Evolutionary conservation across 2,113 vertebrate species (phyloP).

Genomic region (Lichenostomus cassidix): DNA sequence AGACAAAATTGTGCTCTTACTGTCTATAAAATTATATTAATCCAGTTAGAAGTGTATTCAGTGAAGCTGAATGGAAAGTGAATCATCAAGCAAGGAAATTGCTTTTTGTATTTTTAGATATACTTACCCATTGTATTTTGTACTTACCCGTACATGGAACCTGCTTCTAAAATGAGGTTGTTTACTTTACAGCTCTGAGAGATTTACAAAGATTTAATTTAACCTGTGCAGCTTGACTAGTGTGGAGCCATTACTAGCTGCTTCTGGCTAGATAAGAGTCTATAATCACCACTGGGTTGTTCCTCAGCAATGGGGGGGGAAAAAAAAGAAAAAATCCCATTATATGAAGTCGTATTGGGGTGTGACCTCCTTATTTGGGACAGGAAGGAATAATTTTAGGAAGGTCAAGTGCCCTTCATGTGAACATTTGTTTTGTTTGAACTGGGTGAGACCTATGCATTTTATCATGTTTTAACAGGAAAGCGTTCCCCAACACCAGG

Average conservation of each 20-base stretch:
- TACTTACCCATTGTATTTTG: background rate
- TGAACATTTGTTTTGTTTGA: background rate
- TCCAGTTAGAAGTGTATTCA: background rate
- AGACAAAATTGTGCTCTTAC: background rate
- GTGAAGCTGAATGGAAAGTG: background rate
- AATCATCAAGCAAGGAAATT: background rate
- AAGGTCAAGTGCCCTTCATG: background rate
- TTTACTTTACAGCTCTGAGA: background rate
- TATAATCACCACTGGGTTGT: background rate
- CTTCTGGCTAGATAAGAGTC: background rate
- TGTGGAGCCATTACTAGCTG: background rate
- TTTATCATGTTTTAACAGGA: slow-evolving; percentile 75
- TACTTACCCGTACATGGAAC: background rate
- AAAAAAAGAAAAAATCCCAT: background rate
- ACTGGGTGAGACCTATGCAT: background rate
- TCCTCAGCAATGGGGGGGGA: background rate
- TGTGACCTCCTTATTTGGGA: background rate
- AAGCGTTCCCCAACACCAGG: slow-evolving; percentile 90
- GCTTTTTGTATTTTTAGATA: background rate
- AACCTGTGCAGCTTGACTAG: background rate
- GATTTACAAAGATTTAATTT: background rate
- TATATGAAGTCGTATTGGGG: background rate
- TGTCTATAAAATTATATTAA: background rate
- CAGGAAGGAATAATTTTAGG: background rate
- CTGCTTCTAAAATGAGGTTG: background rate